Evolutionary conservation across 37 sponge, comb jelly and placozoan species (phyloP).

Genomic region (Cladorhizidae sp.): DNA sequence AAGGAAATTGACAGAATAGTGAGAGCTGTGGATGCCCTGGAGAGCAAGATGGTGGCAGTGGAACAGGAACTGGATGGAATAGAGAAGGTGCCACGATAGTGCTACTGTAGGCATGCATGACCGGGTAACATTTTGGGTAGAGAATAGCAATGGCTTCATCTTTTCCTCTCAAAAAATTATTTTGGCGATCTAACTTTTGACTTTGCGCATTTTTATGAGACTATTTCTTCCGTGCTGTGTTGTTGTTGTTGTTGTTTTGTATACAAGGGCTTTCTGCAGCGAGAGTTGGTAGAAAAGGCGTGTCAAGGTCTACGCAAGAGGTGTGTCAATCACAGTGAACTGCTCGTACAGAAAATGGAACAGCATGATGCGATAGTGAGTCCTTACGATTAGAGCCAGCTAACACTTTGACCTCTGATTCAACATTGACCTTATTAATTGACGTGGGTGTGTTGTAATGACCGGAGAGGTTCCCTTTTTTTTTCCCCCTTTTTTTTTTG

Average conservation of each 20-base stretch:
- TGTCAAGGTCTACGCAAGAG: constrained; percentile 43
- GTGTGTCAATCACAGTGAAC: constrained; percentile 33
- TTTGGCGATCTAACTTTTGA: too few species aligned
- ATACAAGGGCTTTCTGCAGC: constrained; percentile 42
- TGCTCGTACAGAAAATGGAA: constrained; percentile 48
- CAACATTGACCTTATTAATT: too few species aligned
- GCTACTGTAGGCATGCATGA: too few species aligned
- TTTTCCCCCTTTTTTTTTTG: too few species aligned
- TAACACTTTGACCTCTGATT: too few species aligned
- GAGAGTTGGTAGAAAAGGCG: constrained; percentile 24
- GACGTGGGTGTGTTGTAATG: too few species aligned
- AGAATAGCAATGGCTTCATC: too few species aligned
- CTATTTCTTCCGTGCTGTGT: neutral
- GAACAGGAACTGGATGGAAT: constrained; percentile 38
- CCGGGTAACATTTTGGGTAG: too few species aligned
- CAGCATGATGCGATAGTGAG: constrained; percentile 39
- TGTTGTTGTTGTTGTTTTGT: neutral
- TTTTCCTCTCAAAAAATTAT: too few species aligned
- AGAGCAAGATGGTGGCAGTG: constrained; percentile 23
- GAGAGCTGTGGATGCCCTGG: constrained; percentile 31
- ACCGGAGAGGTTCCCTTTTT: too few species aligned
- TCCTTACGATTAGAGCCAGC: too few species aligned
- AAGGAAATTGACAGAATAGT: neutral
- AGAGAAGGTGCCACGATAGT: constrained; percentile 64
- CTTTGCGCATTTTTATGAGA: too few species aligned